A percentile compares a stretch with the other conserved stretches of the same genome.
phyloP scores from a whole-genome alignment of 2,797 vertebrate genomes.

The Apodemus agrarius region DNA sequence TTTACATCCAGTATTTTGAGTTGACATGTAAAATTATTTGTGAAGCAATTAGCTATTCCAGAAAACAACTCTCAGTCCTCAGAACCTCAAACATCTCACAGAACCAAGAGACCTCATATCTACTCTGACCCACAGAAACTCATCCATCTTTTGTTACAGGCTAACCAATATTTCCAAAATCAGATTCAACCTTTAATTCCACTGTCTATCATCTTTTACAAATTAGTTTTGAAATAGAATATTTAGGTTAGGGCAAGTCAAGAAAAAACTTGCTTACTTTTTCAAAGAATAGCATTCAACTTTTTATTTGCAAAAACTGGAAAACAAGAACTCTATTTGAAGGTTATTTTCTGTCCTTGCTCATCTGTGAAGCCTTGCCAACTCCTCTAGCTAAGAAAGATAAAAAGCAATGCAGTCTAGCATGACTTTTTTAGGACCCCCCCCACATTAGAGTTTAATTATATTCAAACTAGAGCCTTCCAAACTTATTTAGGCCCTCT shows the following conservation, averaged over 20 bases:
- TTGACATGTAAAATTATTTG: not conserved
- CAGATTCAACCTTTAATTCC: not conserved
- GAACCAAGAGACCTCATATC: fast-evolving
- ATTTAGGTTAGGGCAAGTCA: not conserved
- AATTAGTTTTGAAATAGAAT: not conserved
- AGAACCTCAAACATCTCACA: not conserved
- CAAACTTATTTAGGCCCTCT: conserved; percentile 63
- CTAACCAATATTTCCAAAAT: not conserved
- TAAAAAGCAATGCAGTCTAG: conserved; percentile 57
- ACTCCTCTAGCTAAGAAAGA: conserved; percentile 56
- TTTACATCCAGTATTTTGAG: not conserved
- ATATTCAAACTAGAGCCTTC: conserved; percentile 62
- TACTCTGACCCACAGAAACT: fast-evolving
- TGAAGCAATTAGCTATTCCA: not conserved
- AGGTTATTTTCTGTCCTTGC: conserved; percentile 72
- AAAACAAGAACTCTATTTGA: conserved; percentile 69
- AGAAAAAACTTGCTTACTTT: not conserved
- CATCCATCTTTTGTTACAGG: not conserved
- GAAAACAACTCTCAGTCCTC: not conserved
- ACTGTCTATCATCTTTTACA: not conserved
- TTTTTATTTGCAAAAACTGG: conserved; percentile 65
- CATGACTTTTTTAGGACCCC: conserved; percentile 56
- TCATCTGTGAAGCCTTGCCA: conserved; percentile 65
- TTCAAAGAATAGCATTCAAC: conserved; percentile 13
- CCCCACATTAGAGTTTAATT: conserved; percentile 70